Evolutionary conservation across 2,113 vertebrate genomes (phyloP).

Genomic region (Azemiops feae): DNA sequence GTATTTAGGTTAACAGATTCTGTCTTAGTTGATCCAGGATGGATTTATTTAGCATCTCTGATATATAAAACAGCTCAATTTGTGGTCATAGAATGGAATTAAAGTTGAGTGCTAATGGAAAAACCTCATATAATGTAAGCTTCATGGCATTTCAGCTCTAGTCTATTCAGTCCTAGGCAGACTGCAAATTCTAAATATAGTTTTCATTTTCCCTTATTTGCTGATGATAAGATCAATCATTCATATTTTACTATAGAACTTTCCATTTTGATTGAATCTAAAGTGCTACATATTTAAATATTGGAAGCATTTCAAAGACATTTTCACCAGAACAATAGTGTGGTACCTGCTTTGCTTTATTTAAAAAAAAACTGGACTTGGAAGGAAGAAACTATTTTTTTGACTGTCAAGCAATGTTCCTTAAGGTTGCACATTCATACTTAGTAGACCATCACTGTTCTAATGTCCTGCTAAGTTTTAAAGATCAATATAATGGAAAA

Average conservation of each 20-base stretch:
- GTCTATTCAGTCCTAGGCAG: not conserved
- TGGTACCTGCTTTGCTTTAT: accelerated
- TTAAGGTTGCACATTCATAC: slow-evolving; percentile 30
- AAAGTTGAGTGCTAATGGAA: not conserved
- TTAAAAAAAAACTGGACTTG: not conserved
- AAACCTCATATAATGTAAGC: not conserved
- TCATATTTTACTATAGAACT: not conserved
- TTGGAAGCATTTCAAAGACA: not conserved
- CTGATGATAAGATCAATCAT: not conserved
- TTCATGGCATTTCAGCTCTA: not conserved
- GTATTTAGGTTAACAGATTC: not conserved
- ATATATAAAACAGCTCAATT: not conserved
- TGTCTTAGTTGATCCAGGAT: not conserved
- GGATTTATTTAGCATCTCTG: not conserved
- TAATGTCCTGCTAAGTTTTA: not conserved
- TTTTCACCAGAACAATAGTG: slow-evolving; percentile 18
- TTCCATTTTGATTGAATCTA: not conserved
- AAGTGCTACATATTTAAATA: not conserved
- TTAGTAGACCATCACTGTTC: not conserved
- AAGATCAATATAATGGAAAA: slow-evolving; percentile 13
- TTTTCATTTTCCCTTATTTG: not conserved
- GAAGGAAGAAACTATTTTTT: not conserved
- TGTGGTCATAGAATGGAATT: not conserved
- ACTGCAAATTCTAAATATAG: not conserved
- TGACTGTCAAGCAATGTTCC: not conserved